These are phyloP conservation scores for Sebastes reedi DNA, from an alignment of 2,797 vertebrate genomes.

Conservation along the genomic window DNA sequence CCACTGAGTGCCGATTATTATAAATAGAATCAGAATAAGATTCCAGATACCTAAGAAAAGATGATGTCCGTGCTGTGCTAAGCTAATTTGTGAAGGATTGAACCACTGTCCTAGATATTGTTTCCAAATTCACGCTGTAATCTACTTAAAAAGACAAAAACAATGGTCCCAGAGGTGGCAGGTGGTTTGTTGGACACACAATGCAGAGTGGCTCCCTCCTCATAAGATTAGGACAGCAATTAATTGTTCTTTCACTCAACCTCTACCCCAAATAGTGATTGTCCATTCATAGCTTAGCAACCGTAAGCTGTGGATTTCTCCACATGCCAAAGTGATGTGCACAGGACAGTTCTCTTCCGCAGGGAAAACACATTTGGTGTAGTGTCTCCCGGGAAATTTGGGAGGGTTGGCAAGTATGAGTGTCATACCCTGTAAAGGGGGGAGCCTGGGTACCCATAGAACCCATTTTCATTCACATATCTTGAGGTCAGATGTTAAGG, in stretches of 20 bases:
- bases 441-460: no score
- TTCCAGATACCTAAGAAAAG: slow-evolving; percentile 54
- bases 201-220: slow-evolving; percentile 7
- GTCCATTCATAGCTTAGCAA: neutral
- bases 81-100: slow-evolving; percentile 61
- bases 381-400: no score
- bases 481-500: no score
- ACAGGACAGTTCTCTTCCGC: neutral
- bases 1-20: slow-evolving; percentile 72
- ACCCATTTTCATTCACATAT: no score
- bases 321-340: neutral
- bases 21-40: slow-evolving; percentile 71
- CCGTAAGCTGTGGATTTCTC: neutral
- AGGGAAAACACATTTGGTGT: no score
- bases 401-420: no score
- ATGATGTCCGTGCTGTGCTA: slow-evolving; percentile 50
- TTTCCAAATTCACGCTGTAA: slow-evolving; percentile 45
- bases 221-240: slow-evolving; percentile 35
- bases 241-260: slow-evolving; percentile 25
- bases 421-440: no score
- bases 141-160: slow-evolving; percentile 39
- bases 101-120: slow-evolving; percentile 60
- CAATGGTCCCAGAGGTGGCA: slow-evolving; percentile 44
- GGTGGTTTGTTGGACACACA: slow-evolving; percentile 47
- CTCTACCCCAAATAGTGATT: neutral